These are phyloP conservation scores for Scrobipalpa costella DNA, from an alignment of 2,888 invertebrate species.

Conservation along the genomic window DNA sequence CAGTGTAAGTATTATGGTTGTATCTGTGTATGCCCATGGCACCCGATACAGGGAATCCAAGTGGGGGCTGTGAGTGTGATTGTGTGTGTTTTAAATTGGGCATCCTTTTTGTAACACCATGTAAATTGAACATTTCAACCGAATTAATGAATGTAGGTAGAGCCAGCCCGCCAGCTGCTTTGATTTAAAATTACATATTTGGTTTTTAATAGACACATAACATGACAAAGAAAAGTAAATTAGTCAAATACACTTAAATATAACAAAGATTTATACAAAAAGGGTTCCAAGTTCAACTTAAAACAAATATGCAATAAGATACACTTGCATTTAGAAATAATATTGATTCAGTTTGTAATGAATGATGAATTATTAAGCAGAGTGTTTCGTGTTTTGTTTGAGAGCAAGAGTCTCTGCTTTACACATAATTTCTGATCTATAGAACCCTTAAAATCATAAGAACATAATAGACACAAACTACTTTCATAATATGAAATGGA, in stretches of 20 bases:
- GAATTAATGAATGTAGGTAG: background rate
- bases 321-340: background rate
- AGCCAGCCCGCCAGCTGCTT: background rate
- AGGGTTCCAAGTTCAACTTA: background rate
- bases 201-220: background rate
- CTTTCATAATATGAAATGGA: conserved; percentile 13
- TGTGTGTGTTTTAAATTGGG: too few species aligned
- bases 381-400: too few species aligned
- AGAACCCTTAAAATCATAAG: conserved; percentile 15
- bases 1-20: too few species aligned
- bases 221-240: conserved; percentile 1
- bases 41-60: too few species aligned
- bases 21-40: too few species aligned
- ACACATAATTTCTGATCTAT: background rate
- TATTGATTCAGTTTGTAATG: background rate
- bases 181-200: background rate
- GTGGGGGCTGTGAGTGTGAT: too few species aligned
- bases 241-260: background rate
- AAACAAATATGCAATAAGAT: too few species aligned
- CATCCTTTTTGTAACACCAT: too few species aligned
- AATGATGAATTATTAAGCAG: too few species aligned
- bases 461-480: conserved; percentile 5
- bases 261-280: background rate
- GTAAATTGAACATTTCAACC: background rate
- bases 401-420: too few species aligned